Conservation (phyloP, 2,797 vertebrate species). For the Cyprinodon diabolis region DNA sequence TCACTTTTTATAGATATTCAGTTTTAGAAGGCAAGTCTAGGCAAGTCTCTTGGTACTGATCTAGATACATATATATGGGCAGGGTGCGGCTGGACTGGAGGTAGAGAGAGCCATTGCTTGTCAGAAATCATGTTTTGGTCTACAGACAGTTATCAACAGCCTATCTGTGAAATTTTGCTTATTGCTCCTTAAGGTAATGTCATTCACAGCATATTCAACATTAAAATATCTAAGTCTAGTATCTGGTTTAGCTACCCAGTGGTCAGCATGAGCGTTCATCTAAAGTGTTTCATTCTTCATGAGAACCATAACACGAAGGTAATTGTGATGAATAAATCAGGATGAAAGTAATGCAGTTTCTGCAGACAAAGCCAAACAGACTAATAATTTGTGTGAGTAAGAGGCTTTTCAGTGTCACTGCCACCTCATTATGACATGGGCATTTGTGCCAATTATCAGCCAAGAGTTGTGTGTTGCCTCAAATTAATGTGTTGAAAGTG, state of each 20-base stretch:
- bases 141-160: no score
- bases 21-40: no score
- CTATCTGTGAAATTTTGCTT: no score
- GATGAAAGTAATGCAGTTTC: not conserved
- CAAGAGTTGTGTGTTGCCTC: not conserved
- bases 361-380: not conserved
- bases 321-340: not conserved
- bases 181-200: no score
- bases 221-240: not conserved
- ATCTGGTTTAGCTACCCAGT: not conserved
- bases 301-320: not conserved
- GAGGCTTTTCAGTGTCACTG: not conserved
- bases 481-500: conserved; percentile 3
- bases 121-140: no score
- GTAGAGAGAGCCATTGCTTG: no score
- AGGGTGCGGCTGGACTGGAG: no score
- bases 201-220: not conserved
- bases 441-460: conserved; percentile 5
- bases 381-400: not conserved
- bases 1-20: no score
- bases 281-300: not conserved
- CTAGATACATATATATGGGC: no score
- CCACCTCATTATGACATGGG: not conserved
- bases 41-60: no score
- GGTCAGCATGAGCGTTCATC: not conserved